These are phyloP conservation scores for Burhinus bistriatus DNA, from an alignment of 2,113 vertebrate species.

Conservation along the genomic window DNA sequence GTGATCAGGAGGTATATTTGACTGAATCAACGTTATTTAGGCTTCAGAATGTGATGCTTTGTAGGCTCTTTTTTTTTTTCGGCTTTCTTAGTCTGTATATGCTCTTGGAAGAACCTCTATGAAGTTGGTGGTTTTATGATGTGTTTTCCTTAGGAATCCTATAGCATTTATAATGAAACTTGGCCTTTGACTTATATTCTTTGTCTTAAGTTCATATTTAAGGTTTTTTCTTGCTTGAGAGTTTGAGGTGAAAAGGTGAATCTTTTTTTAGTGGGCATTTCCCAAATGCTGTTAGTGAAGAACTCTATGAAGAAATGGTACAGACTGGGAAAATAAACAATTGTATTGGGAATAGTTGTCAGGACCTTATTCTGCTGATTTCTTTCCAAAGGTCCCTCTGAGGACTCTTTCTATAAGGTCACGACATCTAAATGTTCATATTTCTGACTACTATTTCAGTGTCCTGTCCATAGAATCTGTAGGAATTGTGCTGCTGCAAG, in stretches of 20 bases:
- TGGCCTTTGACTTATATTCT: not conserved
- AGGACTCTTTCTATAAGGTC: not conserved
- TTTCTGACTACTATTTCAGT: not conserved
- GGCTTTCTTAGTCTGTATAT: not conserved
- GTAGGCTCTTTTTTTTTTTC: not conserved
- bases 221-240: not conserved
- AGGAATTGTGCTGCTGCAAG: not conserved
- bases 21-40: not conserved
- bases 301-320: not conserved
- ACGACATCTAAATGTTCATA: not conserved
- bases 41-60: not conserved
- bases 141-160: not conserved
- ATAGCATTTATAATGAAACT: not conserved
- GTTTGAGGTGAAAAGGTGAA: not conserved
- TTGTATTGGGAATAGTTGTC: not conserved
- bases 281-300: not conserved
- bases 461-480: not conserved
- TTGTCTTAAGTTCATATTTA: not conserved
- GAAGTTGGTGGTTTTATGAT: not conserved
- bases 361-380: not conserved
- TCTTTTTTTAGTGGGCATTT: not conserved
- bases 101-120: not conserved
- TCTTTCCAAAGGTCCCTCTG: not conserved
- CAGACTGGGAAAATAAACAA: not conserved
- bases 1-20: not conserved